Evolutionary conservation across 2,797 vertebrate species (phyloP), one percentile per base, ranked within the genome.

Genomic region (Momotus momota): DNA sequence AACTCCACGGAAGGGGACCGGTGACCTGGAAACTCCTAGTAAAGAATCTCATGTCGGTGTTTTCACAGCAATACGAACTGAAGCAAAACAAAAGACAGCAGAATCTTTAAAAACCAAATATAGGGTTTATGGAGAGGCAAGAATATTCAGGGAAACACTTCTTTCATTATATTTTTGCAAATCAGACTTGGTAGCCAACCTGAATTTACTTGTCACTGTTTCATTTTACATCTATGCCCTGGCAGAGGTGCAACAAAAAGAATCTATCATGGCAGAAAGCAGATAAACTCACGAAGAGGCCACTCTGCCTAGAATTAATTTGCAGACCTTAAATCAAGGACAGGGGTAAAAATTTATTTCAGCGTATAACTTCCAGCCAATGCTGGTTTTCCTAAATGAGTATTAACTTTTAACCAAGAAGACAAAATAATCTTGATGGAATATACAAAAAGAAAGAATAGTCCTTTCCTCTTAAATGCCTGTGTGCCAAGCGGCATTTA

Each of bases 1-100:
- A 92, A 91, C 75, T 85, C 86, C 88, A 49, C 19, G 60, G 94
- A 93, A 97, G 88, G 19, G 8, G 18, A 94, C 17, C 35, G 31
- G 49, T 92, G 83, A 96, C 60, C 84, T 87, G 89, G 94, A 96
- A 93, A 86, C 26, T 91, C 40, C 49, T n/a, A 21, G 74, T 65
- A 65, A 91, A 81, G 84, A 78, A 64, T 35, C 38, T 82, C 88
- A 35, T 61, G 80, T 75, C 23, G 41, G 35, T 88, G 70, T 93
- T 96, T 97, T 81, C 67, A 52, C 61, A 82, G 41, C 14, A 54
- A n/a, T 29, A 81, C 40, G 25, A 58, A 11, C 27, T 2, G 4
- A 79, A 41, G 35, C 48, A 96, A 62, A 88, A 77, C 9, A 72
- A 70, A 66, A 80, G 51, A 21, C 40, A 66, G 21, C 2, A 65